A percentile compares a stretch with the other conserved stretches of the same genome.
phyloP scores from a whole-genome alignment of 2,797 vertebrate genomes.

The Cryptoprocta ferox region DNA sequence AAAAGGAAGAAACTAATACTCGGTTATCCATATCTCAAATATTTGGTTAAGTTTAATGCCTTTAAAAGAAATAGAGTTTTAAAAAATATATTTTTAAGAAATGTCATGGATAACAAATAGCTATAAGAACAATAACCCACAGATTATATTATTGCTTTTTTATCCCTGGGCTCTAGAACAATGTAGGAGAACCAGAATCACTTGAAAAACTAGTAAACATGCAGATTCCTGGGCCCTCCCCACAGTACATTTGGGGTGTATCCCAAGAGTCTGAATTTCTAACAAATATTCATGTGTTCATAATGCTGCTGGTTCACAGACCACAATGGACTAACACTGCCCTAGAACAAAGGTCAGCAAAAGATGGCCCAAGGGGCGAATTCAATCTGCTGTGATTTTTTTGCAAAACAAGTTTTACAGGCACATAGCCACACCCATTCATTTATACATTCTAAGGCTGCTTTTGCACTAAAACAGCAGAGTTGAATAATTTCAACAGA shows the following conservation, averaged over 20 bases:
- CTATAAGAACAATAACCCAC: background rate
- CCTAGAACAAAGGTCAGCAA: background rate
- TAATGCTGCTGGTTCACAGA: background rate
- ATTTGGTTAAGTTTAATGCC: background rate
- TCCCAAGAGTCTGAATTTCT: background rate
- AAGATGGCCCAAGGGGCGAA: background rate
- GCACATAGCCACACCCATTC: background rate
- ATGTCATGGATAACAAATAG: background rate
- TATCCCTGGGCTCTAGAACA: background rate
- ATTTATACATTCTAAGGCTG: background rate
- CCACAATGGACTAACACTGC: background rate
- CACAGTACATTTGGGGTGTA: background rate
- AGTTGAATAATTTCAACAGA: background rate
- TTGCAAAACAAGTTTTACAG: constrained; percentile 24
- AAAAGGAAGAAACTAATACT: constrained; percentile 40
- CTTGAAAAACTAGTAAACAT: background rate
- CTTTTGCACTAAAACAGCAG: background rate
- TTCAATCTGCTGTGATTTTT: background rate
- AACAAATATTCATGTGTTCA: background rate
- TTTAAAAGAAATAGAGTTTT: constrained; percentile 10
- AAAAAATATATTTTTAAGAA: constrained; percentile 28
- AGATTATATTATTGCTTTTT: background rate
- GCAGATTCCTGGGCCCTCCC: background rate
- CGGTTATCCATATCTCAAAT: background rate
- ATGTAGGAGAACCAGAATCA: background rate